Conservation (phyloP, 2,797 vertebrate genomes). For the Carcharodon carcharias region DNA sequence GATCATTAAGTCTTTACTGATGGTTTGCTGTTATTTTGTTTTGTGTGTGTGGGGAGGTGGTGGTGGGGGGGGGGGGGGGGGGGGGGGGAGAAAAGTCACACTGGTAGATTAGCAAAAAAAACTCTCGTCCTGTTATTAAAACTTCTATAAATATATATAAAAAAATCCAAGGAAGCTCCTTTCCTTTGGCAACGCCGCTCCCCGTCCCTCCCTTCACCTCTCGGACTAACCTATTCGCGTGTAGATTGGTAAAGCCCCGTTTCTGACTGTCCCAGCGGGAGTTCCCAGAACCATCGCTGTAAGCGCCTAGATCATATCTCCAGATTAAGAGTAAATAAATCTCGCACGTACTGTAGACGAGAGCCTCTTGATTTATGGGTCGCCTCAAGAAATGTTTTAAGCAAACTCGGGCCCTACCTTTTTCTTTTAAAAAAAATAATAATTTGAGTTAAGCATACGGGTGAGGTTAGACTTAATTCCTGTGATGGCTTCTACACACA, state of each 20-base stretch:
- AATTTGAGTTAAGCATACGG: background rate
- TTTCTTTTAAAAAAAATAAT: background rate
- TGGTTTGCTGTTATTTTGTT: background rate
- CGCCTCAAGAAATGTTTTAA: background rate
- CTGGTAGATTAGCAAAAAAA: background rate
- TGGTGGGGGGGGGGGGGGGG: no score
- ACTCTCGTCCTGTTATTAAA: background rate
- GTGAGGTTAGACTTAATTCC: background rate
- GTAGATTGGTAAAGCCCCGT: no score
- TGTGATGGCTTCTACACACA: background rate
- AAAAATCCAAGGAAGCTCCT: background rate
- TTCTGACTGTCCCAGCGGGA: background rate
- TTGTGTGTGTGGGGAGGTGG: no score
- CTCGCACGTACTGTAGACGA: background rate
- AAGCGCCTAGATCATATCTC: background rate
- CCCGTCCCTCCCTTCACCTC: no score
- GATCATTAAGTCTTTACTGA: background rate
- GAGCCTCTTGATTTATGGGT: background rate
- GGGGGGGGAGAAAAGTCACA: background rate
- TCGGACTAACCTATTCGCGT: background rate
- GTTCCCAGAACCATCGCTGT: background rate
- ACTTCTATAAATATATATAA: no score
- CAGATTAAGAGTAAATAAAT: background rate
- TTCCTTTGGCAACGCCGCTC: background rate
- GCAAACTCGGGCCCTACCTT: background rate